These are phyloP conservation scores for Onychorhynchus coronatus DNA, from an alignment of 2,113 vertebrate species.

Conservation along the genomic window DNA sequence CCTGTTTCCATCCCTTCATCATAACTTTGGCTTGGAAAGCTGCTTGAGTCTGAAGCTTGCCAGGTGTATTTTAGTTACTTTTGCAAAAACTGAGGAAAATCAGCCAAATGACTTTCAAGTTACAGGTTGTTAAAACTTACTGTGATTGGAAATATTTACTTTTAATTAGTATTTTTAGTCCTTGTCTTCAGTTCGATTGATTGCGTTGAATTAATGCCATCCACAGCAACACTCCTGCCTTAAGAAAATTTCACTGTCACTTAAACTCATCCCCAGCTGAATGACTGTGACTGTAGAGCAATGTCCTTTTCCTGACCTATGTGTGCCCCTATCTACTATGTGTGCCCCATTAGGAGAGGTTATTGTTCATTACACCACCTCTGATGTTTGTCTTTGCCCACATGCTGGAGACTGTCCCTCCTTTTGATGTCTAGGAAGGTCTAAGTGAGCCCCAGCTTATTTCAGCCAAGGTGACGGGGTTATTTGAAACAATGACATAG, in stretches of 20 bases:
- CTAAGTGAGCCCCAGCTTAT: neutral
- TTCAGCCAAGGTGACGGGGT: neutral
- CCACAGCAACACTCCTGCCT: neutral
- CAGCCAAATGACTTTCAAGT: neutral
- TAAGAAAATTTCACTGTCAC: neutral
- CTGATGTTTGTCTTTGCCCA: neutral
- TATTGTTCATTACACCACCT: neutral
- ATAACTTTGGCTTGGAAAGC: neutral
- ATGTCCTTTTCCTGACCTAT: neutral
- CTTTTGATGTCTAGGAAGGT: neutral
- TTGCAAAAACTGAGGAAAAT: constrained; percentile 25
- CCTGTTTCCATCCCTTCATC: neutral
- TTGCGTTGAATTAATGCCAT: neutral
- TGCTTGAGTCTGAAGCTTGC: neutral
- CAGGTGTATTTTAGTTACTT: constrained; percentile 11
- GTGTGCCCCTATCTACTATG: neutral
- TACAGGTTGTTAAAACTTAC: neutral
- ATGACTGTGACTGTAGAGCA: neutral
- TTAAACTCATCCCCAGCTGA: neutral
- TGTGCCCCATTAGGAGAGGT: neutral
- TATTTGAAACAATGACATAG: neutral
- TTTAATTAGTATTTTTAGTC: neutral
- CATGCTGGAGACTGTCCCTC: neutral
- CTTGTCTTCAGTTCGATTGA: neutral
- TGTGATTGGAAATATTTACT: neutral